phyloP scores from a whole-genome alignment of 2,797 vertebrate species.

The Alca torda region DNA sequence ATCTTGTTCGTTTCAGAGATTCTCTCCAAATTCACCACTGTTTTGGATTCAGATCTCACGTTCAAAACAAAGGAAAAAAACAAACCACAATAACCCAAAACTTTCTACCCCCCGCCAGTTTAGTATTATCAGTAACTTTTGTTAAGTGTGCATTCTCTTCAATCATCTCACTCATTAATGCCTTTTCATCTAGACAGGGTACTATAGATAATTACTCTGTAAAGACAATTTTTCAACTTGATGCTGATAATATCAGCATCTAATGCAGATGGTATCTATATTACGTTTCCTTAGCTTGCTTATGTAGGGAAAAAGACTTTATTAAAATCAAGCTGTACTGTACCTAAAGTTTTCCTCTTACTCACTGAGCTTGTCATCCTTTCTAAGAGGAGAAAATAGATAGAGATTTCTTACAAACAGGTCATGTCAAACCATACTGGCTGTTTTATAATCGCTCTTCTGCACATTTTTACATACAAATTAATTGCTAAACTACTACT shows the following conservation, averaged over 20 bases:
- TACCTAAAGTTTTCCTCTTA: neutral
- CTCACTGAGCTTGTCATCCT: neutral
- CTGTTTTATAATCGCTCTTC: neutral
- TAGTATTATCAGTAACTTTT: neutral
- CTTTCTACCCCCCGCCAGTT: neutral
- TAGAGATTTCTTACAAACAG: neutral
- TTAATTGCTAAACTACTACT: constrained; percentile 19
- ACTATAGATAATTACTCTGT: neutral
- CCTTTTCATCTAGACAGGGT: neutral
- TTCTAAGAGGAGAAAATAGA: neutral
- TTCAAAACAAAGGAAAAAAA: neutral
- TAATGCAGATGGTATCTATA: neutral
- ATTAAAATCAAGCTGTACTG: neutral
- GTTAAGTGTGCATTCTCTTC: neutral
- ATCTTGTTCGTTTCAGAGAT: neutral
- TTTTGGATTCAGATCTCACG: neutral
- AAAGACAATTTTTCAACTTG: constrained; percentile 11
- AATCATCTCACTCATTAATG: neutral
- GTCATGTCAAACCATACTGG: neutral
- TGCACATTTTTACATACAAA: neutral
- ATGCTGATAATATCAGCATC: neutral
- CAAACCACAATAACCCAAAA: neutral
- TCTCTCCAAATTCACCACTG: neutral
- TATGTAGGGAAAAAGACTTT: neutral
- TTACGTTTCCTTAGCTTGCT: neutral